phyloP scores from a whole-genome alignment of 2,797 vertebrate genomes.

The Danio kyathit region DNA sequence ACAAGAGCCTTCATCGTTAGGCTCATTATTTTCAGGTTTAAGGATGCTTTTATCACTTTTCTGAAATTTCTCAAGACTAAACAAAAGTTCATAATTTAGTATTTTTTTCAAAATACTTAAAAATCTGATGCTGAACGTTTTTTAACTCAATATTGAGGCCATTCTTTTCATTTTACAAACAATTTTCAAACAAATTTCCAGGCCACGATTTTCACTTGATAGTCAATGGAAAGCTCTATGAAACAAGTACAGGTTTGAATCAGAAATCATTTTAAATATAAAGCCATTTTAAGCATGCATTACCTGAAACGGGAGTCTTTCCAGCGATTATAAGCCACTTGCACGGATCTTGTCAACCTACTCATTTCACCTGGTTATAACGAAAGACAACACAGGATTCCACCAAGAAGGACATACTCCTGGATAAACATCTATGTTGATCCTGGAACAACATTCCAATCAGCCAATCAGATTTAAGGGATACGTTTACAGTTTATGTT shows the following conservation, averaged over 20 bases:
- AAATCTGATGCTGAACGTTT: neutral
- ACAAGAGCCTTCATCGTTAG: slow-evolving; percentile 48
- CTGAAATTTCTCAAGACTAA: slow-evolving; percentile 52
- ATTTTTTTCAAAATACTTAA: neutral
- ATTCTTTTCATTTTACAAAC: neutral
- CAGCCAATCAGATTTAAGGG: too few species aligned
- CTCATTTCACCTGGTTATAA: slow-evolving; percentile 63
- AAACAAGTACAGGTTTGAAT: neutral
- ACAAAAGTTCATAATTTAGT: slow-evolving; percentile 1
- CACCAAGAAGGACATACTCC: too few species aligned
- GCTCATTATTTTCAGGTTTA: slow-evolving; percentile 60
- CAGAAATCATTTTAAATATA: neutral
- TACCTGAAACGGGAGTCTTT: slow-evolving; percentile 66
- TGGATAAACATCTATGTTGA: too few species aligned
- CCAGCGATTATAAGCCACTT: slow-evolving; percentile 67
- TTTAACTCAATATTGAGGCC: neutral
- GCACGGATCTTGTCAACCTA: neutral
- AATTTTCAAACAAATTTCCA: slow-evolving; percentile 6
- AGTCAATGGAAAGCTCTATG: neutral
- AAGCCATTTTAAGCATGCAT: too few species aligned
- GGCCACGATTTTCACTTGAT: neutral
- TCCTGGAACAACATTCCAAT: too few species aligned
- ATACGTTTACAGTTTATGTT: too few species aligned
- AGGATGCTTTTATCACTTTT: slow-evolving; percentile 18
- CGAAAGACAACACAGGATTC: neutral